Evolutionary conservation across 1,140 invertebrate genomes (phyloP), one percentile per base, ranked within the genome.

Genomic region (Listronotus oregonensis): DNA sequence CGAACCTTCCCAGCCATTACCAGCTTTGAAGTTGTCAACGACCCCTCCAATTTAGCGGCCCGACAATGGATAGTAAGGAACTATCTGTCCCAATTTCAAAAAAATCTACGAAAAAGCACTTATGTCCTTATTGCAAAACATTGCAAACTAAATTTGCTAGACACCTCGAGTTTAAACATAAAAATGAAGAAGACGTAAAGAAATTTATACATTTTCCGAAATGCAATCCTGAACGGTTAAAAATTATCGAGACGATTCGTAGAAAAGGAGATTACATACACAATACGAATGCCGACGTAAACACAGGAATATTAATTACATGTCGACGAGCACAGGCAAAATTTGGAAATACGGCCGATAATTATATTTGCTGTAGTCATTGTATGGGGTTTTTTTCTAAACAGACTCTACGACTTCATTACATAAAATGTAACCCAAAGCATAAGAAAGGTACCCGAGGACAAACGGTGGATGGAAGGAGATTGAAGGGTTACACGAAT

Each of bases 101-200:
- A n/a, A 54, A 32, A 54, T 18, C 9, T 40, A 34, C 31, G 6
- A 54, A 54, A 54, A 40, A 34, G n/a, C 37, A 37, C 37, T 54
- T 54, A 5, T 34, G 51, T 54, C 51, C 51, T 34, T 54, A 54
- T 40, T 54, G 51, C 31, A 54, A 54, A 54, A 32, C 27, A 34
- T 54, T 54, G 17, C 51, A 54, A 54, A 54, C 51, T 37, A 54
- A 54, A 14, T 39, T 54, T 54, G 51, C 51, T 12, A 34, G 51
- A 37, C 51, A 54, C 37, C 51, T 34, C 15, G 51, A 37, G 31
- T 12, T 37, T 6, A 54, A 54, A 54, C 27, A n/a, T n/a, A n/a
- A n/a, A n/a, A n/a, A n/a, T n/a, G n/a, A n/a, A n/a, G n/a, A n/a
- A n/a, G n/a, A n/a, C n/a, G n/a, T n/a, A n/a, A n/a, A n/a, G n/a